Evolutionary conservation across 2,113 vertebrate genomes (phyloP).

Genomic region (Pituophis catenifer): DNA sequence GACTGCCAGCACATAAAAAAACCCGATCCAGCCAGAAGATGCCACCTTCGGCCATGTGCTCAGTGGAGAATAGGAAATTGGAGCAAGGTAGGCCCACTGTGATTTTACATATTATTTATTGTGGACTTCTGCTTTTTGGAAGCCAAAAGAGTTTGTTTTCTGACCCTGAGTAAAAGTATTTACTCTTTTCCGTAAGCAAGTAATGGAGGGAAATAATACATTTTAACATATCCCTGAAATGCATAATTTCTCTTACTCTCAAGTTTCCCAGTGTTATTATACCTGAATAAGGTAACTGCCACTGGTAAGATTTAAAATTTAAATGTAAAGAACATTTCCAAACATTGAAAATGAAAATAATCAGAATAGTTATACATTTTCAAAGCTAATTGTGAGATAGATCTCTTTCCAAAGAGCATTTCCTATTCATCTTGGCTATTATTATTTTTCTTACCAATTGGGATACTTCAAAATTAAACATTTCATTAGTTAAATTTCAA

Average conservation of each 20-base stretch:
- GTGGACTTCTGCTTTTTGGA: background rate
- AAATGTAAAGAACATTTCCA: background rate
- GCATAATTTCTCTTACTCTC: conserved; percentile 14
- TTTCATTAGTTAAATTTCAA: background rate
- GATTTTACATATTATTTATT: background rate
- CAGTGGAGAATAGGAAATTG: conserved; percentile 86
- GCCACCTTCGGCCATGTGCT: conserved; percentile 87
- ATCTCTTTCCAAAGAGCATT: background rate
- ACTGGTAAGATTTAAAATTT: background rate
- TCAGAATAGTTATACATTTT: background rate
- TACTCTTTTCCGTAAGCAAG: background rate
- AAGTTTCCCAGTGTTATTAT: background rate
- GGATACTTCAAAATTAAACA: background rate
- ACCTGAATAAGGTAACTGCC: background rate
- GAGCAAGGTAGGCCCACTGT: conserved; percentile 79
- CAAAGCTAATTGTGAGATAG: conserved; percentile 11
- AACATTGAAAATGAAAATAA: background rate
- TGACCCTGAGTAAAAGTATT: background rate
- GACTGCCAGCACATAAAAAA: conserved; percentile 77
- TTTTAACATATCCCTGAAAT: background rate
- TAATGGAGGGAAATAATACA: background rate
- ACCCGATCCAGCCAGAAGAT: conserved; percentile 85
- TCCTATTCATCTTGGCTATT: background rate
- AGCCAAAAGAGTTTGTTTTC: background rate
- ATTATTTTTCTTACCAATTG: background rate